A percentile compares a stretch with the other conserved stretches of the same genome.
Conservation (phyloP, 2,113 vertebrate species). For the Eurypyga helias region DNA sequence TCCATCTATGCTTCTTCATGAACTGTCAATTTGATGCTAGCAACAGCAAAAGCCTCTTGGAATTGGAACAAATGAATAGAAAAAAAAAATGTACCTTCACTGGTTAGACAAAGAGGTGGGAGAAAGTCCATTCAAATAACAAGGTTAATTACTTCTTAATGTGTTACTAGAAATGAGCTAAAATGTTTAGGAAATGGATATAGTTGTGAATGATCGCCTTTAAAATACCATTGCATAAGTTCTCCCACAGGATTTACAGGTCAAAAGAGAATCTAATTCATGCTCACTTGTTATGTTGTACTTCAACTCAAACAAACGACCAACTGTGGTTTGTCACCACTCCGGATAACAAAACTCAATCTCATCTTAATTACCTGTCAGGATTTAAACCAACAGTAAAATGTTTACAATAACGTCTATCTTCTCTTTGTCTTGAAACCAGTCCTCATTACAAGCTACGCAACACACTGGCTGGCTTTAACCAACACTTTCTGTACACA, state of each 20-base stretch:
- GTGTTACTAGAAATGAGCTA: neutral
- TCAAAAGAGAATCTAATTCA: neutral
- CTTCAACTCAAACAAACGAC: neutral
- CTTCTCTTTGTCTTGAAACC: neutral
- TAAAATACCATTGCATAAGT: neutral
- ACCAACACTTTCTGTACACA: neutral
- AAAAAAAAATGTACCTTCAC: neutral
- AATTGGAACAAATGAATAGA: neutral
- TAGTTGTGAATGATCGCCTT: neutral
- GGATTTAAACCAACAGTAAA: neutral
- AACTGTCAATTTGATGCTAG: neutral
- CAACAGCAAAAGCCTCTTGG: neutral
- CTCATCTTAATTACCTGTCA: neutral
- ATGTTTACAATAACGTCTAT: neutral
- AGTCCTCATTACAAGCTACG: neutral
- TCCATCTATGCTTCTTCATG: neutral
- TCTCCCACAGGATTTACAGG: neutral
- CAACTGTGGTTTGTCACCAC: neutral
- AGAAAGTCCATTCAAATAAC: neutral
- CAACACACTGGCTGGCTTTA: neutral
- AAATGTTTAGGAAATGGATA: neutral
- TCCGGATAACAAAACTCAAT: neutral
- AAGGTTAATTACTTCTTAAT: neutral
- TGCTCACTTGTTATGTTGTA: neutral
- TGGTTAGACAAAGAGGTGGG: neutral